These are phyloP conservation scores for Oreochromis tanganicae DNA, from an alignment of 2,113 vertebrate genomes.

Conservation along the genomic window DNA sequence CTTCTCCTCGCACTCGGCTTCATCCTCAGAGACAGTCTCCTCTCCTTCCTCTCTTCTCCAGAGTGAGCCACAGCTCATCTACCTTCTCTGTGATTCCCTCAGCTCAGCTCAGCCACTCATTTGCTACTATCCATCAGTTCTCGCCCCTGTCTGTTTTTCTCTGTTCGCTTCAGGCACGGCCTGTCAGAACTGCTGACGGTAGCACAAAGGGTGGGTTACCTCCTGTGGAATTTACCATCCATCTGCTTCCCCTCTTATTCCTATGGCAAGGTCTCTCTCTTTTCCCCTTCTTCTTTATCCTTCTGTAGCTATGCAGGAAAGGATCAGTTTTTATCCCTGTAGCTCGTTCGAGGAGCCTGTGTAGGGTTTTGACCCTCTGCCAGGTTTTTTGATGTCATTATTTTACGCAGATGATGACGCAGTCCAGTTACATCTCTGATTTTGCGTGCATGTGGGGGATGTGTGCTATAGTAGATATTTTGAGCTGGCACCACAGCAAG, in stretches of 20 bases:
- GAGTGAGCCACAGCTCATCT: not conserved
- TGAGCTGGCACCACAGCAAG: not conserved
- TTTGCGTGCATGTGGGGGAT: not conserved
- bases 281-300: not conserved
- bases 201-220: conserved; percentile 34
- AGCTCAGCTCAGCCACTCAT: conserved; percentile 13
- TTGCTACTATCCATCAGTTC: conserved; percentile 1
- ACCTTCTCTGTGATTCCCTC: conserved; percentile 6
- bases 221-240: conserved; percentile 34
- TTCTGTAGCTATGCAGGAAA: not conserved
- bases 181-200: conserved; percentile 45
- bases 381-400: conserved; percentile 19
- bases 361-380: not conserved
- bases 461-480: conserved; percentile 2
- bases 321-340: not conserved
- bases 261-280: not conserved
- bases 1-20: not conserved
- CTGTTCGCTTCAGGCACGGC: not conserved
- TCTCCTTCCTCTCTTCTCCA: not conserved
- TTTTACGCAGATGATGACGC: conserved; percentile 38
- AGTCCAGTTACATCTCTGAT: not conserved
- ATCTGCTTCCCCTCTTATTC: conserved; percentile 27
- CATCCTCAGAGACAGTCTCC: not conserved
- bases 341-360: not conserved
- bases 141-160: not conserved